These are phyloP conservation scores for Drosophila leontia DNA, from an alignment of 1,140 invertebrate species.

Conservation along the genomic window DNA sequence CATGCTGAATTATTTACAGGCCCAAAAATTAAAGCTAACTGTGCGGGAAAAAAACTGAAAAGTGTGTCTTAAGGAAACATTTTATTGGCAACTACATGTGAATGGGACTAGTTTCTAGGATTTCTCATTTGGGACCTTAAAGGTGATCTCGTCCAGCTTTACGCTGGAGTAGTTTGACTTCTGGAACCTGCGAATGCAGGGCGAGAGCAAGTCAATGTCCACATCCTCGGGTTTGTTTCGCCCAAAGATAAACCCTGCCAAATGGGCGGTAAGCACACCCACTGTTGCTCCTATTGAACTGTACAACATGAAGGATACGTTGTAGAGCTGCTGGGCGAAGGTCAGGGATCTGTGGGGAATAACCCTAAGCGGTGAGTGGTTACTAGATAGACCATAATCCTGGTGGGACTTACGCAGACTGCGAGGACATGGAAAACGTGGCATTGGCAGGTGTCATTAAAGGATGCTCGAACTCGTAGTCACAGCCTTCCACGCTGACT, in stretches of 20 bases:
- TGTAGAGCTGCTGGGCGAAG: conserved; percentile 65
- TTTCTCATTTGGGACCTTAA: conserved; percentile 41
- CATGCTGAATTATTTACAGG: conserved; percentile 1
- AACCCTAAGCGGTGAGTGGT: background rate
- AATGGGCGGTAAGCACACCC: conserved; percentile 32
- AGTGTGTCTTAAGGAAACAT: background rate
- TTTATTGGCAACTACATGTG: conserved; percentile 42
- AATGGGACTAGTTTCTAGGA: conserved; percentile 33
- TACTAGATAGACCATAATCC: background rate
- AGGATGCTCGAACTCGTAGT: conserved; percentile 84
- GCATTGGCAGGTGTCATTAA: conserved; percentile 83
- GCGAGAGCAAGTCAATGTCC: conserved; percentile 62
- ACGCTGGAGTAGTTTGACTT: conserved; percentile 56
- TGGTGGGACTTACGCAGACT: conserved; percentile 41
- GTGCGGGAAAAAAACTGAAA: background rate
- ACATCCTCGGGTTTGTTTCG: conserved; percentile 54
- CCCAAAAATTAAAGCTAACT: background rate
- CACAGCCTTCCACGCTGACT: conserved; percentile 88
- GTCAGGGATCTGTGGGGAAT: conserved; percentile 44
- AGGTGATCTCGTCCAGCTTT: conserved; percentile 42
- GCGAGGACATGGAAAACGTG: conserved; percentile 1
- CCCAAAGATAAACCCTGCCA: conserved; percentile 61
- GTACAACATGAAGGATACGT: conserved; percentile 73
- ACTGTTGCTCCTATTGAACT: conserved; percentile 38
- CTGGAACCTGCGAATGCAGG: conserved; percentile 56